A percentile compares a stretch with the other conserved stretches of the same genome.
Evolutionary conservation across 2,797 vertebrate species (phyloP).

Genomic region (Nothura maculosa): DNA sequence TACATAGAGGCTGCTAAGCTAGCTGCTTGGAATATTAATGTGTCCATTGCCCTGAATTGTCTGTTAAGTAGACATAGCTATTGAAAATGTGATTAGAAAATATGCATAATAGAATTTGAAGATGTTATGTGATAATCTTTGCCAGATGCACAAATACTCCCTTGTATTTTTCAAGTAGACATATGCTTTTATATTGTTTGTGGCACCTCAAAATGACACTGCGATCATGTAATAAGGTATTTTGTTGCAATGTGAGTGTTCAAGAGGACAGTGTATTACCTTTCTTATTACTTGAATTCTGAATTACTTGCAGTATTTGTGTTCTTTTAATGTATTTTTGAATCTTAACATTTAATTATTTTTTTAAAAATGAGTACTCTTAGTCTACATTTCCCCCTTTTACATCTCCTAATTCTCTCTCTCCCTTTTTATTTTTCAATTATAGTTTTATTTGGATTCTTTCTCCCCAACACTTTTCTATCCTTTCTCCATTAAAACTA

Average conservation of each 20-base stretch:
- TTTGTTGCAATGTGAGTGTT: not conserved
- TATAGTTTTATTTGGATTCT: not conserved
- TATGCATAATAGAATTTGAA: too few relatives aligned
- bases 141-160: too few relatives aligned
- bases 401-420: not conserved
- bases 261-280: not conserved
- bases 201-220: too few relatives aligned
- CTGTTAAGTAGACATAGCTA: too few relatives aligned
- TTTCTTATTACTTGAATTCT: not conserved
- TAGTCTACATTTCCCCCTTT: not conserved
- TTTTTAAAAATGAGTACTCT: not conserved
- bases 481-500: not conserved
- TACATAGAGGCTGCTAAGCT: too few relatives aligned
- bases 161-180: too few relatives aligned
- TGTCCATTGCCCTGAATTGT: too few relatives aligned
- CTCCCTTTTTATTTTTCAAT: not conserved
- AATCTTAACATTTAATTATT: not conserved
- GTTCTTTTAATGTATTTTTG: not conserved
- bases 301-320: not conserved
- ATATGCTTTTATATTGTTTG: too few relatives aligned
- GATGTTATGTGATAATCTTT: too few relatives aligned
- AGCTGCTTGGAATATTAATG: too few relatives aligned
- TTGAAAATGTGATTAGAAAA: too few relatives aligned
- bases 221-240: not conserved
- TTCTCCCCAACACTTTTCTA: rapidly evolving